Base-by-base conservation (phyloP, 2,113 vertebrate genomes). In the Carassius auratus region DNA sequence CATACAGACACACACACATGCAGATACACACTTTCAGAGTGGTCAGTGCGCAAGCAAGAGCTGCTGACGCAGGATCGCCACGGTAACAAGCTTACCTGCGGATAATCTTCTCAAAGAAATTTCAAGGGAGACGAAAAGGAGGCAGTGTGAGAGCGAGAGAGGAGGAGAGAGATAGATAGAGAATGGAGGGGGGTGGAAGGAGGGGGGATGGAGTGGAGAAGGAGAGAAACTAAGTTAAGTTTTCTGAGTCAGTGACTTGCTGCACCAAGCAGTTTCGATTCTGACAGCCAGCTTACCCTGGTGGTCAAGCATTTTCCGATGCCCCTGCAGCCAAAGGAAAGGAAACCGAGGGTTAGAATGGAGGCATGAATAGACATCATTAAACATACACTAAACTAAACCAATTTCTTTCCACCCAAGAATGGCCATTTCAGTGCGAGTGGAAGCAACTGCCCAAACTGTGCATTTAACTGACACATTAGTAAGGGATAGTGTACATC, bases 21-120 rank as follows among this genome's bases (percentile, higher is more conserved):
- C 66, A 62, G 73, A 88, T 80, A 85, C 86, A 84, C 82, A 81
- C 73, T 76, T 57, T 83, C 86, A 91, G 88, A 92, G 89, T 94
- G 94, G 94, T 95, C 94, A 95, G 92, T 91, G 83, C 50, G 64
- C 85, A 75, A 85, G 89, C 66, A 85, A 92, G 92, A 93, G 93
- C 92, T 94, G 94, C 94, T 95, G 94, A 95, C 92, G 92, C 93
- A 93, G 94, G 92, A 91, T 87, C 79, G 89, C 90, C 91, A 92
- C 93, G 92, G 94, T 94, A 95, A 95, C 94, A 95, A 95, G 94
- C 94, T 95, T 95, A 95, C 94, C 94, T 95, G 93, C 78, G 91
- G 94, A 94, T 95, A 95, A 95, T 95, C 93, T 94, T 93, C 92
- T 92, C 92, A 95, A 92, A 95, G 93, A 94, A 93, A 95, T 95